Evolutionary conservation across 30 jellyfish, hydroid and myxozoan genomes (phyloP), one percentile per base, ranked within the genome.

Genomic region (Pelagia noctiluca): DNA sequence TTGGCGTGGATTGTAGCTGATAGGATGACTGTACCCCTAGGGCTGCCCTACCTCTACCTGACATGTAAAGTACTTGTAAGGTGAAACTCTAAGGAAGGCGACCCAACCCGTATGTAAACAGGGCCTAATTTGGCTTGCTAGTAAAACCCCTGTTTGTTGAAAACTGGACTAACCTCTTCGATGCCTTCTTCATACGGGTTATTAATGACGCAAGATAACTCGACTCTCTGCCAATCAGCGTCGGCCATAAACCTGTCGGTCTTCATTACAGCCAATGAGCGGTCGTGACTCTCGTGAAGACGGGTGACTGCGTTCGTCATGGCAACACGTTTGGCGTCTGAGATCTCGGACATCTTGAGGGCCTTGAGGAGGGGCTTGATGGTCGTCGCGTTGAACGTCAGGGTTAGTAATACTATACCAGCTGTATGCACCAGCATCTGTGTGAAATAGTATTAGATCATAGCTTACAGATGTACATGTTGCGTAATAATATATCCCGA

Each of bases 241-340:
- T 92, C 98, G 24, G 98, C 94, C 82, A 92, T 69, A 73, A 92
- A 92, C 19, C 98, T 75, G 65, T 92, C 98, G 11, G 98, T 92
- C 61, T 92, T 92, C 95, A 92, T 79, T 19, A 82, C 78, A 42
- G 95, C 78, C 77, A 92, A 50, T 50, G 98, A 80, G 47, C 88
- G 92, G 30, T 85, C 96, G 28, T 84, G 91, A 34, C 85, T 77
- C 26, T 92, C 90, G 57, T 86, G 75, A 68, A 92, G 50, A 30
- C 84, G 95, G 31, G 75, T 80, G 42, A 92, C 86, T 8, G 98
- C 98, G 67, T 92, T 92, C 49, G 85, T 87, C 98, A 92, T 92
- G 2, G 98, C 92, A 47, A 86, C 89, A 16, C 89, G 90, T 63
- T 86, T 92, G 2, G 98, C 88, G 26, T 92, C 98, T 0, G 98